phyloP scores from a whole-genome alignment of 2,797 vertebrate genomes.

The Valencia hispanica region DNA sequence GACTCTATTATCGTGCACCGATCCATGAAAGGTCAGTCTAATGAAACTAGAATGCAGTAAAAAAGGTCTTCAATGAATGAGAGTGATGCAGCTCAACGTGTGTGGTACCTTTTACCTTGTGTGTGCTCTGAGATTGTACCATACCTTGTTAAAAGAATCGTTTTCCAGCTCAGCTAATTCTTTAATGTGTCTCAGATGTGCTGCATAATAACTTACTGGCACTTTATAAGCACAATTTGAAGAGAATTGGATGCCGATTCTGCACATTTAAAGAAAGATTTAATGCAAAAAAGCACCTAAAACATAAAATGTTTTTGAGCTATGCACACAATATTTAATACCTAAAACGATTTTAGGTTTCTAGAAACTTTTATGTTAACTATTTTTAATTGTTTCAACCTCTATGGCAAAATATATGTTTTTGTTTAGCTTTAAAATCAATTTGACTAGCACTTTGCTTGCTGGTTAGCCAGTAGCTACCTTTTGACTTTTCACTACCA shows the following conservation, averaged over 20 bases:
- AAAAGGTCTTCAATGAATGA: not conserved
- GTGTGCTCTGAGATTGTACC: constrained; percentile 6
- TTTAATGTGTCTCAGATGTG: constrained; percentile 44
- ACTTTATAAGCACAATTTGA: constrained; percentile 35
- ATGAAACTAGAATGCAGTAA: not conserved
- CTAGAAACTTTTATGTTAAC: not conserved
- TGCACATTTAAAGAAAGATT: not conserved
- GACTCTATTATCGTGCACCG: not conserved
- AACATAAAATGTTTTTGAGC: not conserved
- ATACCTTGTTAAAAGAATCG: constrained; percentile 11
- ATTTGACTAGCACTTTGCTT: not conserved
- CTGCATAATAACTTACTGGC: not conserved
- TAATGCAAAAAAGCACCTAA: not conserved
- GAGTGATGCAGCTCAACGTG: constrained; percentile 13
- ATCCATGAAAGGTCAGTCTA: constrained; percentile 11
- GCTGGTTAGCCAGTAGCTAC: not conserved
- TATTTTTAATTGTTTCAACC: not conserved
- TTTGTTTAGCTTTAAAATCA: too few species aligned
- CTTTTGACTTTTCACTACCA: not conserved
- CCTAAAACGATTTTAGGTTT: not conserved
- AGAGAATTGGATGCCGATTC: constrained; percentile 9
- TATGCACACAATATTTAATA: too few species aligned
- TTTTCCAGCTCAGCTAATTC: constrained; percentile 38
- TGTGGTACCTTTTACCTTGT: constrained; percentile 24
- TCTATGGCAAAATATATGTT: not conserved